phyloP scores from a whole-genome alignment of 2,888 invertebrate genomes.

The Hemaris fuciformis region DNA sequence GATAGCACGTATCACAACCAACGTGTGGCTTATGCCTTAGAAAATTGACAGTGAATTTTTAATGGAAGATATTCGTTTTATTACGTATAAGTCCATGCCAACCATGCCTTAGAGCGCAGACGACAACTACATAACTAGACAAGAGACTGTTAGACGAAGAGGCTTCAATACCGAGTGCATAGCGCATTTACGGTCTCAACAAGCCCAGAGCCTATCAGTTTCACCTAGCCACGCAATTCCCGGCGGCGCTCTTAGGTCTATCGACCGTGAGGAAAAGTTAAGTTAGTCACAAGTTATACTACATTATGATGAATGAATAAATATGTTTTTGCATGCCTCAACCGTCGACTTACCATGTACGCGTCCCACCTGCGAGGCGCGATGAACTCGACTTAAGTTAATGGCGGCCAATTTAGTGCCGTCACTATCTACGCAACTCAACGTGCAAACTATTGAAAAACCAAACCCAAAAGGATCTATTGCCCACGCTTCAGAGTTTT shows the following conservation, averaged over 20 bases:
- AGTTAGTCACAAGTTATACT: slow-evolving; percentile 14
- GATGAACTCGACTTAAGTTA: slow-evolving; percentile 18
- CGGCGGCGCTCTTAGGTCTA: slow-evolving; percentile 8
- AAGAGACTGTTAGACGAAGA: not conserved
- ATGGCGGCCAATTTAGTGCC: slow-evolving; percentile 48
- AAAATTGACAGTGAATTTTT: slow-evolving; percentile 73
- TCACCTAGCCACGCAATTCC: not conserved
- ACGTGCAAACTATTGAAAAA: slow-evolving; percentile 43
- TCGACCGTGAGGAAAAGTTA: slow-evolving; percentile 11
- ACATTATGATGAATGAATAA: slow-evolving; percentile 19
- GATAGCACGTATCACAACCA: slow-evolving; percentile 80
- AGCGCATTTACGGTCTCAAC: not conserved
- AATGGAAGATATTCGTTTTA: slow-evolving; percentile 62
- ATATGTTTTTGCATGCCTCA: slow-evolving; percentile 43
- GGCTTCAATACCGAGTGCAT: not conserved
- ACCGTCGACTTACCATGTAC: slow-evolving; percentile 28
- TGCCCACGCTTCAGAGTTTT: slow-evolving; percentile 54
- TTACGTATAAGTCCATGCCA: slow-evolving; percentile 73
- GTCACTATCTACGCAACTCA: slow-evolving; percentile 47
- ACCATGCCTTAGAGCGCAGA: slow-evolving; percentile 42
- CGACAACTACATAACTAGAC: slow-evolving; percentile 1
- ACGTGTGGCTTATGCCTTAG: slow-evolving; percentile 72
- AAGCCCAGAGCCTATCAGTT: not conserved
- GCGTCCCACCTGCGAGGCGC: slow-evolving; percentile 5
- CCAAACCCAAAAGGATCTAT: slow-evolving; percentile 48